Conservation (phyloP, 2,888 invertebrate species). For the Aphidoletes aphidimyza region DNA sequence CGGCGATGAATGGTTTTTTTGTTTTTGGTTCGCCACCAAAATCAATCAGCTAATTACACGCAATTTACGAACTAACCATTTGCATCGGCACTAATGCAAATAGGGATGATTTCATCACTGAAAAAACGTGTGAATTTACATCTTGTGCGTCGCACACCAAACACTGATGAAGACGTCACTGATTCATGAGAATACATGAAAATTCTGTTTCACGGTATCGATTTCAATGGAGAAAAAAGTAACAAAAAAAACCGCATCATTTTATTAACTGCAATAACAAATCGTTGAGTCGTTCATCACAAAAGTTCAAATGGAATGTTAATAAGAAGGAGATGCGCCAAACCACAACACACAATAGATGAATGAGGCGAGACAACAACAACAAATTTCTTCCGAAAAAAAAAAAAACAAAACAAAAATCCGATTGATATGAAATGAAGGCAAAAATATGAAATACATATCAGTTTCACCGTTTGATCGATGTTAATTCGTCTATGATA, state of each 20-base stretch:
- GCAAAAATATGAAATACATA: too few relatives aligned
- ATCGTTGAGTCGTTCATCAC: slow-evolving; percentile 22
- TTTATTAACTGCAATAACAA: slow-evolving; percentile 8
- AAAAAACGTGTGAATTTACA: slow-evolving; percentile 44
- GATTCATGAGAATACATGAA: neutral
- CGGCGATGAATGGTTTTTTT: slow-evolving; percentile 6
- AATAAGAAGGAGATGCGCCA: neutral
- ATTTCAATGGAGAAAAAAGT: neutral
- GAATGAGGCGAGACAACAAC: neutral
- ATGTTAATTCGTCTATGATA: slow-evolving; percentile 47
- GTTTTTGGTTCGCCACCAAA: neutral
- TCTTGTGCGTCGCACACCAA: neutral
- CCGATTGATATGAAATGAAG: neutral
- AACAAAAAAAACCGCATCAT: slow-evolving; percentile 4
- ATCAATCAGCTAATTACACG: slow-evolving; percentile 43
- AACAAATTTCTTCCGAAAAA: neutral
- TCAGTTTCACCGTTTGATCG: slow-evolving; percentile 31
- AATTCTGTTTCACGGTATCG: neutral
- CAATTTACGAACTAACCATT: slow-evolving; percentile 21
- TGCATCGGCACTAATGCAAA: neutral
- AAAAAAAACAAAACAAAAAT: neutral
- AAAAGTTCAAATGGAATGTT: slow-evolving; percentile 37
- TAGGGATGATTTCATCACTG: neutral
- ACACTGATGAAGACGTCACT: neutral
- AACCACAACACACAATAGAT: slow-evolving; percentile 25